Conservation (phyloP, 2,888 invertebrate species). For the Xestia rhomboidea region DNA sequence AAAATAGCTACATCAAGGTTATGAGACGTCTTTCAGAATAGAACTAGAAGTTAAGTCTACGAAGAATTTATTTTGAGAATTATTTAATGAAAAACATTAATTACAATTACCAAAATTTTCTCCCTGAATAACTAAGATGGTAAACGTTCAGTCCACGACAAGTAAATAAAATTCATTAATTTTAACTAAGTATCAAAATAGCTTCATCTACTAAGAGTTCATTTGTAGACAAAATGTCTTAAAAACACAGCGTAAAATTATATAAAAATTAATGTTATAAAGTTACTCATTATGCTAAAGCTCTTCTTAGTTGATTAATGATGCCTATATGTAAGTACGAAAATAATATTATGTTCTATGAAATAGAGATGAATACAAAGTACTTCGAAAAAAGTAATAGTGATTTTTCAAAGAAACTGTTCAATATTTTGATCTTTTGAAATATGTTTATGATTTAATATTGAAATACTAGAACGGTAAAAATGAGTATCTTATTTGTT, state of each 20-base stretch:
- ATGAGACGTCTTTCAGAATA: too few species aligned
- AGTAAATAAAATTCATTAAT: background rate
- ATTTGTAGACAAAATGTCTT: background rate
- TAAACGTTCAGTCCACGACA: background rate
- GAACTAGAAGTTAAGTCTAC: background rate
- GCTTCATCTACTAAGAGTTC: background rate
- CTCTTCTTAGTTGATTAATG: background rate
- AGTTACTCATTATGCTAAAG: background rate
- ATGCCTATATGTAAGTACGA: background rate
- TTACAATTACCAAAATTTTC: too few species aligned
- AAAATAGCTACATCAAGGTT: background rate
- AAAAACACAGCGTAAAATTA: background rate
- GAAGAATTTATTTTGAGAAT: background rate
- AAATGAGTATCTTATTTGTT: background rate
- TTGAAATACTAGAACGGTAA: background rate
- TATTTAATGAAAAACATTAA: background rate
- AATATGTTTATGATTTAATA: background rate
- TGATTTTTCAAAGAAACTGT: background rate
- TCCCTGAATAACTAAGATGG: background rate
- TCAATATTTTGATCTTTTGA: background rate
- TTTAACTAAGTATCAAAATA: background rate
- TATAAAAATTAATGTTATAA: background rate
- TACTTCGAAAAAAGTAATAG: too few species aligned
- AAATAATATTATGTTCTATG: conserved; percentile 1
- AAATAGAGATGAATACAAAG: background rate